These are phyloP conservation scores for Thermophis baileyi DNA, from an alignment of 2,113 vertebrate species.

Conservation along the genomic window DNA sequence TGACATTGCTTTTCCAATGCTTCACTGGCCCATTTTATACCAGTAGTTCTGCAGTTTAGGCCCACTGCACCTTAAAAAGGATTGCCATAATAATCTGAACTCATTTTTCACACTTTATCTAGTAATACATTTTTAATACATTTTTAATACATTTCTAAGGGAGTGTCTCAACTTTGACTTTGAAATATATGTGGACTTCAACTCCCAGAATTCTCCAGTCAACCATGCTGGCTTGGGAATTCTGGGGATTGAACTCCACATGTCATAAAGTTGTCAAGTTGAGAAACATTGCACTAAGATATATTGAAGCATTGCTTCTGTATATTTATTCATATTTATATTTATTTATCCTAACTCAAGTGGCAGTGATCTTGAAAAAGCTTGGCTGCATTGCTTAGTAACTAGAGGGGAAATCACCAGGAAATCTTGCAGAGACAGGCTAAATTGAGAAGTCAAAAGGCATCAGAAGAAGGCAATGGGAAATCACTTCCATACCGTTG, in stretches of 20 bases:
- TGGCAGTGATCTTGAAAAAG: not conserved
- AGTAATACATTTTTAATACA: not conserved
- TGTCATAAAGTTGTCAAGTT: not conserved
- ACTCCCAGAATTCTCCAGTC: not conserved
- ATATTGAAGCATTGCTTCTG: not conserved
- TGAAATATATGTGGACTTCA: not conserved
- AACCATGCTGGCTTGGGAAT: not conserved
- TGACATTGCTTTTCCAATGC: not conserved
- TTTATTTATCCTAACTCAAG: not conserved
- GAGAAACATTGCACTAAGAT: not conserved
- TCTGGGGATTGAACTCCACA: not conserved
- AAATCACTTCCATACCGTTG: not conserved
- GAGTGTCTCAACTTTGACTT: not conserved
- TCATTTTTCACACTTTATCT: not conserved
- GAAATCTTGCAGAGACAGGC: not conserved
- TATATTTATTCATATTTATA: not conserved
- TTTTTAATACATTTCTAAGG: not conserved
- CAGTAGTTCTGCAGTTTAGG: not conserved
- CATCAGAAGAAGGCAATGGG: not conserved
- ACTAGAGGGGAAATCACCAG: not conserved
- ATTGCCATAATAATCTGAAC: not conserved
- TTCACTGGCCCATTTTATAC: not conserved
- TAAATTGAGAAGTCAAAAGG: not conserved
- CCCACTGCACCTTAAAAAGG: not conserved
- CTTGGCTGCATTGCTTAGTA: not conserved